A percentile compares a stretch with the other conserved stretches of the same genome.
Conservation (phyloP, 1,140 invertebrate species). For the Meloidogyne floridensis region DNA sequence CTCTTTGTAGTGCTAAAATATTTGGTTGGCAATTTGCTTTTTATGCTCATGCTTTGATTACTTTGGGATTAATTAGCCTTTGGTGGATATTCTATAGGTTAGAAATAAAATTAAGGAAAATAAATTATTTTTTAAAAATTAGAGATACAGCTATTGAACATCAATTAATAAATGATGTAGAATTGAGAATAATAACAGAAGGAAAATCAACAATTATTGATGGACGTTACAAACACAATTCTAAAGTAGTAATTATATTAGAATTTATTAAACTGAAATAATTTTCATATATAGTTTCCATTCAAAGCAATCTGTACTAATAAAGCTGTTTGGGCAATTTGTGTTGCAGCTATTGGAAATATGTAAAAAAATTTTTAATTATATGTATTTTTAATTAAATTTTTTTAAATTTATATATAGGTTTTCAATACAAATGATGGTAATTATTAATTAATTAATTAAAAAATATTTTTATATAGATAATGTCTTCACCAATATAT, state of each 20-base stretch:
- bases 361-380: slow-evolving; percentile 16
- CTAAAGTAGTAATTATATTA: slow-evolving; percentile 6
- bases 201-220: slow-evolving; percentile 46
- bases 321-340: slow-evolving; percentile 55
- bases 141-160: slow-evolving; percentile 43
- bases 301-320: slow-evolving; percentile 41
- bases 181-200: slow-evolving; percentile 40
- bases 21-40: slow-evolving; percentile 32
- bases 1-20: slow-evolving; percentile 31
- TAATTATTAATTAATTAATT: not conserved
- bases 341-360: slow-evolving; percentile 58
- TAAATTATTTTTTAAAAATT: not conserved
- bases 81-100: slow-evolving; percentile 52
- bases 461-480: slow-evolving; percentile 44
- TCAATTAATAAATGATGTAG: slow-evolving; percentile 27
- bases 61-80: slow-evolving; percentile 39
- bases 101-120: not conserved
- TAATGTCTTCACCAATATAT: slow-evolving; percentile 52
- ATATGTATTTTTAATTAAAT: slow-evolving; percentile 3
- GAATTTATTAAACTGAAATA: no score
- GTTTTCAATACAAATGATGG: slow-evolving; percentile 31
- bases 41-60: slow-evolving; percentile 48
- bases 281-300: slow-evolving; percentile 50
- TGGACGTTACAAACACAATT: slow-evolving; percentile 39
- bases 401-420: not conserved